phyloP scores from a whole-genome alignment of 2,888 invertebrate species.

The Drosophila histrio region DNA sequence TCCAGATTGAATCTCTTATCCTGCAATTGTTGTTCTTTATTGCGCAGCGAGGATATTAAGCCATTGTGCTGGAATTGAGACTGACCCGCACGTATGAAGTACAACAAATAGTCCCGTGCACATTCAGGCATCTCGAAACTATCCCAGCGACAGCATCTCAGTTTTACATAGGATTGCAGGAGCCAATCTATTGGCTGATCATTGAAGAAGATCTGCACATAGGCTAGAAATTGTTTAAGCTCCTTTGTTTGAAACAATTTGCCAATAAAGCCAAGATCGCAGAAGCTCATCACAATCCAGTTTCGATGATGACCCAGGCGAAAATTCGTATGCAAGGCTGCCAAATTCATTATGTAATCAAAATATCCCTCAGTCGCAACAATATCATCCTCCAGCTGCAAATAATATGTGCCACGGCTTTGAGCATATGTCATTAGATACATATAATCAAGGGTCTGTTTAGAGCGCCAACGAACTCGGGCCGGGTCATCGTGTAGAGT shows the following conservation, averaged over 20 bases:
- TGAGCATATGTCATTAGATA: conserved; percentile 57
- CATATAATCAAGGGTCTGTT: conserved; percentile 62
- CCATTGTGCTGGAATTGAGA: conserved; percentile 56
- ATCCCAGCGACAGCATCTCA: conserved; percentile 47
- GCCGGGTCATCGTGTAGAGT: conserved; percentile 31
- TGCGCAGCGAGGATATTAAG: conserved; percentile 35
- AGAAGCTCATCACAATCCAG: conserved; percentile 56
- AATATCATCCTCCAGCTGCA: conserved; percentile 61
- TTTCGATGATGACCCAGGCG: conserved; percentile 16
- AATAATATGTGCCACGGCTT: conserved; percentile 43
- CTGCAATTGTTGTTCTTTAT: conserved; percentile 25
- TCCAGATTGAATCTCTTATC: conserved; percentile 7
- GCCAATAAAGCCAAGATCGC: conserved; percentile 54
- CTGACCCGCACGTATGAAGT: conserved; percentile 25
- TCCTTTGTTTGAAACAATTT: conserved; percentile 44
- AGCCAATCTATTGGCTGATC: conserved; percentile 66
- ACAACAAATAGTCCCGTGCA: background rate
- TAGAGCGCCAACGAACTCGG: conserved; percentile 43
- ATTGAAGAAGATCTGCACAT: conserved; percentile 43
- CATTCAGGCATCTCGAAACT: conserved; percentile 22
- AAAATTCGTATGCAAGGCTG: conserved; percentile 34
- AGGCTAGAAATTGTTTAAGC: conserved; percentile 30
- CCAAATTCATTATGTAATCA: conserved; percentile 34
- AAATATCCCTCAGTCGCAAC: conserved; percentile 25
- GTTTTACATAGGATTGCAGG: conserved; percentile 39